These are phyloP conservation scores for Phacellophora camtschatica DNA, from an alignment of 30 jellyfish, hydroid and myxozoan genomes.

Conservation along the genomic window DNA sequence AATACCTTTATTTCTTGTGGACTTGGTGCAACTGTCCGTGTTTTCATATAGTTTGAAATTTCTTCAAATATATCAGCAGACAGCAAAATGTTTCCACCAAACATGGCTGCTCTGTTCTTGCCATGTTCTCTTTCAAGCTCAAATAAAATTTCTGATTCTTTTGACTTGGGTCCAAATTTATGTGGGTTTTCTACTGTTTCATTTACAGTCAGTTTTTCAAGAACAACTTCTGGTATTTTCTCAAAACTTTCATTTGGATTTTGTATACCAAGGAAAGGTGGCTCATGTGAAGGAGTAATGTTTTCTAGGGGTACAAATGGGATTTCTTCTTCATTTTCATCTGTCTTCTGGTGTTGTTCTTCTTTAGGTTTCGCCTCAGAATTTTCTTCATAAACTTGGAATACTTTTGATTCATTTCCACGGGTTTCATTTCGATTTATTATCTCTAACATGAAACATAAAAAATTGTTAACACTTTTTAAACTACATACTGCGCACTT, in stretches of 20 bases:
- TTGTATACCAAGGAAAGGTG: neutral
- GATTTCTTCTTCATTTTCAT: constrained; percentile 26
- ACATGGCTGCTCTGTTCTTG: constrained; percentile 83
- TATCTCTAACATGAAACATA: no score
- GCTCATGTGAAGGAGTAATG: constrained; percentile 36
- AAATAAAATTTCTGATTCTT: constrained; percentile 53
- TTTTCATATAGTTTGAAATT: constrained; percentile 52
- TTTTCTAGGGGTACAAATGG: constrained; percentile 28
- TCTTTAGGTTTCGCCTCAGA: no score
- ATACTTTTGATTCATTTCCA: no score
- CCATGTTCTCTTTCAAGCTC: constrained; percentile 78
- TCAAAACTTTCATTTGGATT: constrained; percentile 7
- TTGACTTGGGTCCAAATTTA: constrained; percentile 31
- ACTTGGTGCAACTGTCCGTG: constrained; percentile 67
- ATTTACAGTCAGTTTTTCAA: constrained; percentile 48
- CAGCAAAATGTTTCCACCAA: constrained; percentile 92
- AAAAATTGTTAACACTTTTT: no score
- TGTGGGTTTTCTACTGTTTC: constrained; percentile 72
- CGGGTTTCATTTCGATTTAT: no score
- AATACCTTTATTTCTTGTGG: constrained; percentile 92
- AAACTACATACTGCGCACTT: no score
- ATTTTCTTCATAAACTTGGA: no score
- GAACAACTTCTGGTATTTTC: constrained; percentile 27
- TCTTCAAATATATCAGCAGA: constrained; percentile 88
- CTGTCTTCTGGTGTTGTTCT: no score